These are phyloP conservation scores for Diadophis punctatus DNA, from an alignment of 2,113 vertebrate genomes.

Conservation along the genomic window DNA sequence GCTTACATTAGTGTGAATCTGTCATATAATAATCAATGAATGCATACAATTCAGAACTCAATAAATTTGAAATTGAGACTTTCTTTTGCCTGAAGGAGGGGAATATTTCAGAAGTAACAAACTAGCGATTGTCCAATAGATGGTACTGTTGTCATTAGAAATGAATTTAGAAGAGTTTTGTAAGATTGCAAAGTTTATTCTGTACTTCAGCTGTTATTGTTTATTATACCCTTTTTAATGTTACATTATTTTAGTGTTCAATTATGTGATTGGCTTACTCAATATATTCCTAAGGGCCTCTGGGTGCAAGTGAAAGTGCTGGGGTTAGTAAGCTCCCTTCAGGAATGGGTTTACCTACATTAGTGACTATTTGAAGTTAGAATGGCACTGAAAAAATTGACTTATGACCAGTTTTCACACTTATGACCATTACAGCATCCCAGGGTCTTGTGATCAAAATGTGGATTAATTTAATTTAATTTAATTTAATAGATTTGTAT, in stretches of 20 bases:
- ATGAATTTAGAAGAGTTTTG: background rate
- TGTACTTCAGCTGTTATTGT: background rate
- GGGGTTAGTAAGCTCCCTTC: background rate
- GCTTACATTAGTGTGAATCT: background rate
- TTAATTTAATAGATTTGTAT: too few species aligned
- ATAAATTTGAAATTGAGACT: background rate
- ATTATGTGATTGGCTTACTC: conserved; percentile 8
- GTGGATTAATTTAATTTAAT: too few species aligned
- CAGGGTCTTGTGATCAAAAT: background rate
- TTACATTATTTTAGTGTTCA: conserved; percentile 33
- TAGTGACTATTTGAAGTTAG: background rate
- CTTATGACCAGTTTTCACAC: background rate
- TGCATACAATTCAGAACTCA: background rate
- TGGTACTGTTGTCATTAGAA: conserved; percentile 57
- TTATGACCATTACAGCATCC: background rate
- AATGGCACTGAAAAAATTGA: background rate
- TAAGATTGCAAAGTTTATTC: background rate
- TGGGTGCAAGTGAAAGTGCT: background rate
- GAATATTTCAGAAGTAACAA: background rate
- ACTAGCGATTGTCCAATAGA: conserved; percentile 34
- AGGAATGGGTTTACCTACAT: background rate
- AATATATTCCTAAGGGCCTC: background rate
- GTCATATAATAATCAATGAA: background rate
- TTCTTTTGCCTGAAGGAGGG: background rate
- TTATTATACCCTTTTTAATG: background rate